phyloP scores from a whole-genome alignment of 2,113 vertebrate species.

The Gadus chalcogrammus region DNA sequence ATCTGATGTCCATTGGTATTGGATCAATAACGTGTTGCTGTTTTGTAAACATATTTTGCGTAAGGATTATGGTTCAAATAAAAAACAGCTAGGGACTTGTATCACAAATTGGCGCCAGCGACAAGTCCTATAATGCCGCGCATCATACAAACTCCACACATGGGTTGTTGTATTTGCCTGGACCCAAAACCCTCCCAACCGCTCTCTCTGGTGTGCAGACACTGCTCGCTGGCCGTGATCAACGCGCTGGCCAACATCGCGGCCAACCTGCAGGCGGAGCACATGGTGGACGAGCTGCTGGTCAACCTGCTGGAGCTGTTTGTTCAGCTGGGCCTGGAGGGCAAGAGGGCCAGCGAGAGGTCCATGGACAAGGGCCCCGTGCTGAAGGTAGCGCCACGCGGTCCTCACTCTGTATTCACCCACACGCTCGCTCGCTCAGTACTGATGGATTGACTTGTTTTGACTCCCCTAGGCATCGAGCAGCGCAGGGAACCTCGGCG shows the following conservation, averaged over 20 bases:
- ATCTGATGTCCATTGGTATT: no score
- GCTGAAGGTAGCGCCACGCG: slow-evolving; percentile 78
- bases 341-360: slow-evolving; percentile 93
- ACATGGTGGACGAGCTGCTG: slow-evolving; percentile 93
- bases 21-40: no score
- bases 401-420: not conserved
- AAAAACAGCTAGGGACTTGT: no score
- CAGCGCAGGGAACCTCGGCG: slow-evolving; percentile 95
- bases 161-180: no score
- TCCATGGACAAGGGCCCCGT: slow-evolving; percentile 94
- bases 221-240: slow-evolving; percentile 64
- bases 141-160: no score
- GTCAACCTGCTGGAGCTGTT: slow-evolving; percentile 97
- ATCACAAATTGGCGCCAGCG: no score
- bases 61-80: no score
- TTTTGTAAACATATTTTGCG: no score
- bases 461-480: slow-evolving; percentile 85
- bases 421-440: not conserved
- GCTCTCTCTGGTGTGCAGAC: slow-evolving; percentile 17
- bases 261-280: slow-evolving; percentile 92
- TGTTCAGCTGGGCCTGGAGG: slow-evolving; percentile 95
- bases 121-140: no score
- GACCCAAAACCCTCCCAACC: no score
- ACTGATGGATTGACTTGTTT: not conserved
- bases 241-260: slow-evolving; percentile 93